Evolutionary conservation across 2,797 vertebrate genomes (phyloP).

Genomic region (Phataginus tricuspis): DNA sequence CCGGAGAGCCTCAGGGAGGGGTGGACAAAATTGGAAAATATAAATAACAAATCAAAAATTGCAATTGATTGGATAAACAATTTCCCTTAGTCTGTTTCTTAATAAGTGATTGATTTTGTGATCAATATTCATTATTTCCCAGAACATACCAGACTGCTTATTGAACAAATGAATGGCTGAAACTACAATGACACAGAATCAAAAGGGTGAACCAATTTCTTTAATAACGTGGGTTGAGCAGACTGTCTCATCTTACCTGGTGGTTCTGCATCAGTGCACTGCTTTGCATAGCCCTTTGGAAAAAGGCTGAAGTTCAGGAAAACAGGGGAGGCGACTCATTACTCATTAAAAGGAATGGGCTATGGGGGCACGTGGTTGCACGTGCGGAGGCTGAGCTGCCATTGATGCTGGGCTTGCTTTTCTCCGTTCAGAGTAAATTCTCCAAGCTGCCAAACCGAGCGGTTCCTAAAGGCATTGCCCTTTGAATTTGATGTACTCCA

Average conservation of each 20-base stretch:
- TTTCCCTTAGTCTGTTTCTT: conserved; percentile 91
- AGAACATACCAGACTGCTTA: conserved; percentile 90
- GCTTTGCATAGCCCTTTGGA: conserved; percentile 77
- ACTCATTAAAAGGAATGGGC: conserved; percentile 75
- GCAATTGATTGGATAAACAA: conserved; percentile 92
- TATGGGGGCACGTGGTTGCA: conserved; percentile 4
- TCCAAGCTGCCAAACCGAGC: conserved; percentile 1
- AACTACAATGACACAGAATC: conserved; percentile 89
- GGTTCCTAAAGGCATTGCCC: not conserved
- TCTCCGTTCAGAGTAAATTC: conserved; percentile 26
- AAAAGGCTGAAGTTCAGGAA: conserved; percentile 80
- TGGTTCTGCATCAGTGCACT: conserved; percentile 80
- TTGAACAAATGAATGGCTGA: conserved; percentile 89
- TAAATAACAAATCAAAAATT: conserved; percentile 92
- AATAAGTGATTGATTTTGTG: conserved; percentile 91
- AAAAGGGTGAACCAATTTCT: conserved; percentile 89
- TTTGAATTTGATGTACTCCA: not conserved
- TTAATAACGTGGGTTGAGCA: conserved; percentile 87
- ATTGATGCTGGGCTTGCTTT: not conserved
- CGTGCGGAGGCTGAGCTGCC: not conserved
- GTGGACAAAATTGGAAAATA: conserved; percentile 89
- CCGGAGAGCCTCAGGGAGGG: conserved; percentile 83
- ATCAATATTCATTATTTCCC: conserved; percentile 92
- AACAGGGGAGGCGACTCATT: conserved; percentile 77
- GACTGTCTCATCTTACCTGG: conserved; percentile 84